Evolutionary conservation across 2,113 vertebrate species (phyloP).

Genomic region (Junco hyemalis): DNA sequence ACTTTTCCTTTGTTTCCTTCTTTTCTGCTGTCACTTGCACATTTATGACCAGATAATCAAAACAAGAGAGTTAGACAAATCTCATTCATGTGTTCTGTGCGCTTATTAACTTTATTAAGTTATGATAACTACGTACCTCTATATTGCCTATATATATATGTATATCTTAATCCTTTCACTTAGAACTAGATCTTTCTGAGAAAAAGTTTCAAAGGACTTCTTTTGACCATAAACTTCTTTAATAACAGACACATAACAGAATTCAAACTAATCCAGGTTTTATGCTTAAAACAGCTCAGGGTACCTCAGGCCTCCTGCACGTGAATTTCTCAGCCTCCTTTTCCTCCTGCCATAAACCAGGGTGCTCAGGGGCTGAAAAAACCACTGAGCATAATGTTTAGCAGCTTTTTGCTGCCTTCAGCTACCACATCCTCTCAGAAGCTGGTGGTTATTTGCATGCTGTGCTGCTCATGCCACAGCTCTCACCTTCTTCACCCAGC

Average conservation of each 20-base stretch:
- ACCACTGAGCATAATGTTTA: not conserved
- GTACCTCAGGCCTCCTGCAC: not conserved
- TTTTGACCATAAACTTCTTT: slow-evolving; percentile 17
- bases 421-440: not conserved
- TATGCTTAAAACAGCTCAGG: not conserved
- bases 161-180: slow-evolving; percentile 24
- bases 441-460: not conserved
- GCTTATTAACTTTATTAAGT: slow-evolving; percentile 45
- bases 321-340: not conserved
- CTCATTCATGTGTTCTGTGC: slow-evolving; percentile 22
- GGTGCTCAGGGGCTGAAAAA: not conserved
- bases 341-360: not conserved
- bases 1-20: slow-evolving; percentile 45
- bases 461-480: not conserved
- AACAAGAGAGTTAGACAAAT: slow-evolving; percentile 32
- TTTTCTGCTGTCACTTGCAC: slow-evolving; percentile 20
- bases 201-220: slow-evolving; percentile 20
- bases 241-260: not conserved
- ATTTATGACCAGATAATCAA: slow-evolving; percentile 45
- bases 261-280: not conserved
- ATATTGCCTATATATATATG: not conserved
- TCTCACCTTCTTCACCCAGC: not conserved
- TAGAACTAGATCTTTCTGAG: slow-evolving; percentile 23
- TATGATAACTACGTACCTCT: not conserved
- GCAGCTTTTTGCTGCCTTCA: not conserved